Conservation (phyloP, 2,888 invertebrate species). For the Thymelicus lineola region DNA sequence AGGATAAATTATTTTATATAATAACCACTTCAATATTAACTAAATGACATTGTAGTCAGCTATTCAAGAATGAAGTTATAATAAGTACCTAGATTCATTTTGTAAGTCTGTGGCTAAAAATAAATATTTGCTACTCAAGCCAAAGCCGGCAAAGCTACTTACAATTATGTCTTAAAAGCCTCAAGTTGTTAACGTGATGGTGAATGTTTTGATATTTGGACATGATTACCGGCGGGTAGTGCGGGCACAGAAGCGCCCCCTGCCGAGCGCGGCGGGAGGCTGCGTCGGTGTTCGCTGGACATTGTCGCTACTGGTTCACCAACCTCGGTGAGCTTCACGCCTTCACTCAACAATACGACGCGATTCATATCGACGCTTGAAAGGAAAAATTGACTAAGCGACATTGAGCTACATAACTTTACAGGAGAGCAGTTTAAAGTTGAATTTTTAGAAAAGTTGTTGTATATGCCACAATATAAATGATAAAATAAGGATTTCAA, state of each 20-base stretch:
- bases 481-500: no score
- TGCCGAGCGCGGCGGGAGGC: constrained; percentile 68
- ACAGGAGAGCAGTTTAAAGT: no score
- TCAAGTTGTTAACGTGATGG: constrained; percentile 57
- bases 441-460: no score
- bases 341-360: not conserved
- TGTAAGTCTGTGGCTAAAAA: not conserved
- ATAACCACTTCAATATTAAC: no score
- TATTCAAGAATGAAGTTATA: no score
- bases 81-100: no score
- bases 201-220: constrained; percentile 69
- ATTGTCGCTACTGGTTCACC: constrained; percentile 32
- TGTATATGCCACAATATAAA: no score
- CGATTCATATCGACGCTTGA: no score
- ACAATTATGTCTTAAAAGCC: constrained; percentile 37
- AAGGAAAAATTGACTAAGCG: no score
- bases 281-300: constrained; percentile 34
- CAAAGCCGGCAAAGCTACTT: not conserved
- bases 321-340: constrained; percentile 25
- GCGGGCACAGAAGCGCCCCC: constrained; percentile 74
- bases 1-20: no score
- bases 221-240: constrained; percentile 61
- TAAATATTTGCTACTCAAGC: not conserved
- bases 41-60: no score
- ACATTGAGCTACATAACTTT: no score